phyloP scores from a whole-genome alignment of 2,113 vertebrate genomes.

The Grus americana region DNA sequence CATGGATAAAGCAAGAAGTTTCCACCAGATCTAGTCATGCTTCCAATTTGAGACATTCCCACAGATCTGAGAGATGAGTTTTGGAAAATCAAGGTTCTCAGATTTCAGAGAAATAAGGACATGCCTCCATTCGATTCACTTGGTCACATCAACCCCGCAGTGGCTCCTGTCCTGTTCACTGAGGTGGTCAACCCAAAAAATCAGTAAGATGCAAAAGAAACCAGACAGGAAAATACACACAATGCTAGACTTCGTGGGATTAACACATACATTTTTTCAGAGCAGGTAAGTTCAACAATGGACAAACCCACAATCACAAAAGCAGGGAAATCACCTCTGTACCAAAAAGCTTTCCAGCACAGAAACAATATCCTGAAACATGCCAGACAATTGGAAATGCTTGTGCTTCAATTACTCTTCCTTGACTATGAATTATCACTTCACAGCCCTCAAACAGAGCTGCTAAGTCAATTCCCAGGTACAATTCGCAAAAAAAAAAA shows the following conservation, averaged over 20 bases:
- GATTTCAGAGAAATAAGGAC: not conserved
- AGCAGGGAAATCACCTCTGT: not conserved
- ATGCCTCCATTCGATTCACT: not conserved
- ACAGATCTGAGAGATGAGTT: not conserved
- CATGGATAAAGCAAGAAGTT: not conserved
- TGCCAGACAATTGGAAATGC: not conserved
- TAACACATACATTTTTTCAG: not conserved
- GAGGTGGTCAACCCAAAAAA: not conserved
- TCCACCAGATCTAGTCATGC: not conserved
- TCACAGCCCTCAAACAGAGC: not conserved
- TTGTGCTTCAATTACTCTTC: not conserved
- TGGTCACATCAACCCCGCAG: not conserved
- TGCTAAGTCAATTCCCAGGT: not conserved
- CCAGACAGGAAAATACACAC: not conserved
- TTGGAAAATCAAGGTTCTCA: not conserved
- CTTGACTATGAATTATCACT: not conserved
- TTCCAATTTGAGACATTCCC: not conserved
- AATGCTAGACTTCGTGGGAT: not conserved
- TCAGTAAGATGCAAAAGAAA: not conserved
- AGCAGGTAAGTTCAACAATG: not conserved
- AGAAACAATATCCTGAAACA: not conserved
- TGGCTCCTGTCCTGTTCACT: not conserved
- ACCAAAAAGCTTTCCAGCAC: not conserved
- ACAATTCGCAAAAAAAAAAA: not conserved
- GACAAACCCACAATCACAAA: not conserved